Evolutionary conservation across 2,888 invertebrate genomes (phyloP), one percentile per base, ranked within the genome.

Genomic region (Hydraecia micacea): DNA sequence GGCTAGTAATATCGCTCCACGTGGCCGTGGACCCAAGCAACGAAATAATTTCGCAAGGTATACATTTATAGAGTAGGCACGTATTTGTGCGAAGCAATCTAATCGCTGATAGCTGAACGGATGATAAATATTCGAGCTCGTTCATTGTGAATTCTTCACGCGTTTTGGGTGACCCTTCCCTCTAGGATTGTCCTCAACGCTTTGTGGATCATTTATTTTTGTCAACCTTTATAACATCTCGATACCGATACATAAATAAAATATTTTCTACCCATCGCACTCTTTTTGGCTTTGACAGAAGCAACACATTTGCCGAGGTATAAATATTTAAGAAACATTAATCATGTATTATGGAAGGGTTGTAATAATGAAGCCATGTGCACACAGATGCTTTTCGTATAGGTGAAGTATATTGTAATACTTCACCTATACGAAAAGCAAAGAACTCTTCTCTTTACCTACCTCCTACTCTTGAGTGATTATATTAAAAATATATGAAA

Each of bases 61-160:
- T 81, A 83, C 77, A 83, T 83, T 85, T 83, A 78, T 79, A 88
- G 78, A 81, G 85, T 79, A 82, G 83, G 86, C 86, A 89, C 88
- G 87, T 91, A 88, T 90, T 91, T 89, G 87, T 84, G 78, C 82
- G 84, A 80, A 86, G 87, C 91, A 89, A 89, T 90, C 88, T 90
- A 89, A 88, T 88, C 84, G 89, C 76, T 84, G 85, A 89, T 87
- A 86, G 89, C 85, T 89, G 83, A 88, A 86, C 84, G 91, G 89
- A 91, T 93, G 93, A 92, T 92, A 92, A 93, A 92, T 92, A 93
- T 90, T 89, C 90, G 89, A 90, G 87, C 86, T 87, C 87, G 86
- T 90, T 92, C 92, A 93, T 94, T 93, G 91, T 87, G 90, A 90
- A 94, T 94, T 94, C 94, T 89, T 90, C 90, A 83, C 91, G 92